These are phyloP conservation scores for Leistus spinibarbis DNA, from an alignment of 2,888 invertebrate species.

Conservation along the genomic window DNA sequence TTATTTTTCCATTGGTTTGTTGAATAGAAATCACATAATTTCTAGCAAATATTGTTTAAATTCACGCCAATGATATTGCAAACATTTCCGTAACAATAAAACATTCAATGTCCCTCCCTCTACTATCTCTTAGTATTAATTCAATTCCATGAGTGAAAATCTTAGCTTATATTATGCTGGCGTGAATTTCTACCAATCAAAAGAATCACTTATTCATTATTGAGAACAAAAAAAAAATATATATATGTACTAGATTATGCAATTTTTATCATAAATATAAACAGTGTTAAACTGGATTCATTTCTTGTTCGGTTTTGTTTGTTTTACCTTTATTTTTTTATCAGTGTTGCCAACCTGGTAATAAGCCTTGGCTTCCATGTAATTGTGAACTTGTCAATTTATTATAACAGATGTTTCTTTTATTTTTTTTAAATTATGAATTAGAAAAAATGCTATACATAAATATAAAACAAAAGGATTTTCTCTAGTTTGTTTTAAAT, in stretches of 20 bases:
- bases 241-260: constrained; percentile 27
- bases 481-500: neutral
- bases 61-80: neutral
- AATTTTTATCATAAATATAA: constrained; percentile 37
- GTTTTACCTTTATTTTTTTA: constrained; percentile 26
- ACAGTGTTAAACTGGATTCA: constrained; percentile 34
- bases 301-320: constrained; percentile 24
- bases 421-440: neutral
- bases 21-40: neutral
- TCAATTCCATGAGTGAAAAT: neutral
- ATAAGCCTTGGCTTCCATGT: too few species aligned
- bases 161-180: neutral
- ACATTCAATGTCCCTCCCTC: neutral
- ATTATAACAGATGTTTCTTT: too few species aligned
- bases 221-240: neutral
- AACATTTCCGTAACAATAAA: too few species aligned
- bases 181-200: constrained; percentile 27
- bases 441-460: neutral
- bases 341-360: too few species aligned
- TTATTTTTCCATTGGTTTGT: neutral
- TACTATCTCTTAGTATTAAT: neutral
- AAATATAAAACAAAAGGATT: neutral
- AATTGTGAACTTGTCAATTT: too few species aligned
- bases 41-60: neutral
- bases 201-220: neutral